phyloP scores from a whole-genome alignment of 1,140 invertebrate genomes.

The Microplitis demolitor region DNA sequence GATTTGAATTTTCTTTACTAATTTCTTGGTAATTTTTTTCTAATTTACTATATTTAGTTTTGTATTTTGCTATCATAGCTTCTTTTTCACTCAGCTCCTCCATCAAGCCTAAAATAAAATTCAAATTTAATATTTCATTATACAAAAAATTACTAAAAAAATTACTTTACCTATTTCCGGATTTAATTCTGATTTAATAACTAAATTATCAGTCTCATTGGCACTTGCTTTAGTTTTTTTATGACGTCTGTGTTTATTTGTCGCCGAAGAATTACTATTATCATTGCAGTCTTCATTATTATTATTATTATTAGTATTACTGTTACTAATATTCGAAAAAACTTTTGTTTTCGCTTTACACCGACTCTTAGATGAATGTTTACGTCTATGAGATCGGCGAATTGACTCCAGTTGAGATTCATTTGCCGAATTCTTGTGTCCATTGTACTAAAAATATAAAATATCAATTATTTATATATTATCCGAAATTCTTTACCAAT shows the following conservation, averaged over 20 bases:
- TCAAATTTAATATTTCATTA: neutral
- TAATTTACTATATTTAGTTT: conserved; percentile 47
- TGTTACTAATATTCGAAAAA: neutral
- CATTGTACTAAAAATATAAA: conserved; percentile 10
- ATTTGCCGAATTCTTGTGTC: neutral
- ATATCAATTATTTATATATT: neutral
- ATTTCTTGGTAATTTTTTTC: conserved; percentile 40
- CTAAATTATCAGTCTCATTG: conserved; percentile 2
- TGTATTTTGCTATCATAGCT: conserved; percentile 36
- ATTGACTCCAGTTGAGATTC: neutral
- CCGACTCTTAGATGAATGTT: conserved; percentile 17
- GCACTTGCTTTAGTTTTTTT: neutral
- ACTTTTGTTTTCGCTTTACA: neutral
- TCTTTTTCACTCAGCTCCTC: conserved; percentile 40
- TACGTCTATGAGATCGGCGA: conserved; percentile 11
- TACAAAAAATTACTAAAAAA: neutral
- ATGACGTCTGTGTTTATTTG: neutral
- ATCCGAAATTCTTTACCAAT: neutral
- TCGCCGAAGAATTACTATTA: neutral
- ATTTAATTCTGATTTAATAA: neutral
- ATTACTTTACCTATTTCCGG: conserved; percentile 15
- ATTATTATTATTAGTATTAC: neutral
- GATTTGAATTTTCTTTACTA: conserved; percentile 34
- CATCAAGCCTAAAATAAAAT: conserved; percentile 21
- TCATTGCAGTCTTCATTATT: conserved; percentile 5